phyloP scores from a whole-genome alignment of 1,140 invertebrate genomes.

The Chrysomallon squamiferum region DNA sequence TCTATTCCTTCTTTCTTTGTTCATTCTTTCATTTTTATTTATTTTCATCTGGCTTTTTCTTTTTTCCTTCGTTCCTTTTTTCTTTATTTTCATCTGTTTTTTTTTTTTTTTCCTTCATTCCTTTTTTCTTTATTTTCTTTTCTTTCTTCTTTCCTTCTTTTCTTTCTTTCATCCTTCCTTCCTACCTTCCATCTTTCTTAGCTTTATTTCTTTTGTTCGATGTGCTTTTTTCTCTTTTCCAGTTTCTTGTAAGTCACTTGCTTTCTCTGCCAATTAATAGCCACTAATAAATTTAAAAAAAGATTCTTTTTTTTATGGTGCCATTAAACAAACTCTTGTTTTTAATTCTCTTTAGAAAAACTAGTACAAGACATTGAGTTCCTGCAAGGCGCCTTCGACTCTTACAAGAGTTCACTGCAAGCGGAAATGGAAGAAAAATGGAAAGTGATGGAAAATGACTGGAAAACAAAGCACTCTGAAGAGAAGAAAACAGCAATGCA shows the following conservation, averaged over 20 bases:
- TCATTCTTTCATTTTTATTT: background rate
- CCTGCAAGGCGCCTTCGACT: slow-evolving; percentile 59
- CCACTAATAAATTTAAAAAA: too few species aligned
- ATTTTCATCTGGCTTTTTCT: background rate
- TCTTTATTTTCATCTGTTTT: background rate
- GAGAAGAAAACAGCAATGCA: slow-evolving; percentile 42
- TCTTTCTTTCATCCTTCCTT: too few species aligned
- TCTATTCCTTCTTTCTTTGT: background rate
- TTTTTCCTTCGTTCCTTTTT: background rate
- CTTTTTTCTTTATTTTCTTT: background rate
- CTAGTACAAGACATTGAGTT: slow-evolving; percentile 52
- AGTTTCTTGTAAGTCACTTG: background rate
- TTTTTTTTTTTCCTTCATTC: background rate
- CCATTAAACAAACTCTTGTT: too few species aligned
- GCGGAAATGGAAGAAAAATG: slow-evolving; percentile 51
- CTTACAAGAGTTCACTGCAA: slow-evolving; percentile 55
- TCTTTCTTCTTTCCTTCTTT: background rate
- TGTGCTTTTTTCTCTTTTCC: background rate
- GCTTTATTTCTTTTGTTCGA: too few species aligned
- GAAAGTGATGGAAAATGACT: slow-evolving; percentile 45
- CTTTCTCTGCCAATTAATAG: background rate
- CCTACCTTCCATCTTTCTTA: too few species aligned
- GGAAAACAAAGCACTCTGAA: slow-evolving; percentile 29
- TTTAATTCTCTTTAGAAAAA: background rate
- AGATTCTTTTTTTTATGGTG: too few species aligned